A percentile compares a stretch with the other conserved stretches of the same genome.
Conservation (phyloP, 1,140 invertebrate species). For the Zaprionus lachaisei region DNA sequence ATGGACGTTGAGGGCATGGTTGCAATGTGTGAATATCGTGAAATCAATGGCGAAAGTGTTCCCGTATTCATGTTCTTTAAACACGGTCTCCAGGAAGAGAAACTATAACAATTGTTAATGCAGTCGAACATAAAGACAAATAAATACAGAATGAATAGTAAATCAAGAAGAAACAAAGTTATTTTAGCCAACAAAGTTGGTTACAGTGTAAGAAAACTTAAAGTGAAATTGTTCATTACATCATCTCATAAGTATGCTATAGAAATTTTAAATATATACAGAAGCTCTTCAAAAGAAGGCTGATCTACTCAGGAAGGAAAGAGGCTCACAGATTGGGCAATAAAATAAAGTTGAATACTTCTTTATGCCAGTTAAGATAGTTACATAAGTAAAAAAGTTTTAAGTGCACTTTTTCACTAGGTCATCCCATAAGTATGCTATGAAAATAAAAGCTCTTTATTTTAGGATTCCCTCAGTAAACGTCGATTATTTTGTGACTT, state of each 20-base stretch:
- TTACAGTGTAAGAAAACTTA: too few relatives aligned
- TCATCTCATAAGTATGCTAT: neutral
- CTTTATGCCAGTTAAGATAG: neutral
- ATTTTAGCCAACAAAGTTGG: too few relatives aligned
- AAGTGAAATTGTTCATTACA: too few relatives aligned
- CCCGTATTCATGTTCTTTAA: slow-evolving; percentile 98
- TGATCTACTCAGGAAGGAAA: too few relatives aligned
- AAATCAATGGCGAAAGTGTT: slow-evolving; percentile 91
- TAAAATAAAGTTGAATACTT: too few relatives aligned
- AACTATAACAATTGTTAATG: slow-evolving; percentile 85
- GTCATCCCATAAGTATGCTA: neutral
- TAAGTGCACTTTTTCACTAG: neutral
- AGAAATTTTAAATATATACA: neutral
- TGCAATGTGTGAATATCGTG: slow-evolving; percentile 95
- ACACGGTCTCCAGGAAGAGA: slow-evolving; percentile 97
- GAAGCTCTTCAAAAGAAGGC: too few relatives aligned
- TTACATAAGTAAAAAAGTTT: neutral
- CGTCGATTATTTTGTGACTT: too few relatives aligned
- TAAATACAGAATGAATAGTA: neutral
- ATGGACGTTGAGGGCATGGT: slow-evolving; percentile 97
- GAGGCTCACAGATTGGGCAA: too few relatives aligned
- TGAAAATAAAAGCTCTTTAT: neutral
- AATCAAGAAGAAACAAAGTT: too few relatives aligned
- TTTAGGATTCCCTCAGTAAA: too few relatives aligned
- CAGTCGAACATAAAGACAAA: neutral